These are phyloP conservation scores for Onychomys leucogaster DNA, from an alignment of 2,797 vertebrate species.

Conservation along the genomic window DNA sequence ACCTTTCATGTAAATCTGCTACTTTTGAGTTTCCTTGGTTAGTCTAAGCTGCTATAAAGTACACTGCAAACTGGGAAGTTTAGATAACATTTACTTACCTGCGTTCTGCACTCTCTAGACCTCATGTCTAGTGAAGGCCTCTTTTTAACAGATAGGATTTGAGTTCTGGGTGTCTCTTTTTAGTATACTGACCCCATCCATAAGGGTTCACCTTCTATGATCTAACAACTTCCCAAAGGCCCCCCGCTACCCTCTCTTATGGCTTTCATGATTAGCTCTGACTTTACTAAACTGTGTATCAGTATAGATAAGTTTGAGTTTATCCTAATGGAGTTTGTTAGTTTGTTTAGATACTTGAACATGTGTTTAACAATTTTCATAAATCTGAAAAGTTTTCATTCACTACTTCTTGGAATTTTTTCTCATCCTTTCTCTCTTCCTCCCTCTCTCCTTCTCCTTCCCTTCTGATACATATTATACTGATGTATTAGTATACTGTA, in stretches of 20 bases:
- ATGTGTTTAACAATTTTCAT: constrained; percentile 21
- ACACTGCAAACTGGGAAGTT: not conserved
- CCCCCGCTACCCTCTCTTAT: not conserved
- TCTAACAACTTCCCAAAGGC: not conserved
- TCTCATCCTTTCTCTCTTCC: not conserved
- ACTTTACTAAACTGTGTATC: not conserved
- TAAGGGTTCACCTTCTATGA: not conserved
- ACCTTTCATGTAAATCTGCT: not conserved
- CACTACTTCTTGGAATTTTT: constrained; percentile 43
- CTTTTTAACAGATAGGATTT: not conserved
- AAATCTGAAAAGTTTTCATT: not conserved
- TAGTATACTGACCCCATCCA: not conserved
- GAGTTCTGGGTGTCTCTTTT: not conserved
- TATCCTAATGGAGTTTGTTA: not conserved
- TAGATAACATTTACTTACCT: not conserved
- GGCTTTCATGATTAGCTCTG: not conserved
- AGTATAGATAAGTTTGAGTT: not conserved
- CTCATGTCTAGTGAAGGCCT: not conserved
- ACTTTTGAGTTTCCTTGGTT: not conserved
- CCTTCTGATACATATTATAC: not conserved
- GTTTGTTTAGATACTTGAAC: not conserved
- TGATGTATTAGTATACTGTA: no score
- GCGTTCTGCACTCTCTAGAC: not conserved
- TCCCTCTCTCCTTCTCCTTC: not conserved
- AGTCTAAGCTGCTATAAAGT: not conserved